Percentiles rank a stretch among this genome's conserved stretches.
Conservation (phyloP, 2,113 vertebrate species). For the Eurystomus gularis region DNA sequence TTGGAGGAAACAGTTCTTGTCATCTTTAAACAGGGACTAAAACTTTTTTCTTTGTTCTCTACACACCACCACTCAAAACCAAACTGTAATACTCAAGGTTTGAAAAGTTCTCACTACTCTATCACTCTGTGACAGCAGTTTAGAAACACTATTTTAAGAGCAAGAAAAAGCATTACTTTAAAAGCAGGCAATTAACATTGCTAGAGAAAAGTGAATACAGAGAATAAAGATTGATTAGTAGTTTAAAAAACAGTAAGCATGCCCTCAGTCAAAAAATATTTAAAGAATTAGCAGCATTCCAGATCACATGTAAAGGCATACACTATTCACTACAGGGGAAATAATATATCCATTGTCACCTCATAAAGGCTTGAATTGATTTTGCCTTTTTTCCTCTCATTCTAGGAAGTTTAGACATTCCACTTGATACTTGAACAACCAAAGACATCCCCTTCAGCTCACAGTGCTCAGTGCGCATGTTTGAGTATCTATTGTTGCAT, state of each 20-base stretch:
- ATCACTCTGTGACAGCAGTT: not conserved
- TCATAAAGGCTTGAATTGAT: not conserved
- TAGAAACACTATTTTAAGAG: not conserved
- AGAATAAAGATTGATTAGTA: not conserved
- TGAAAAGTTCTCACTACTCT: not conserved
- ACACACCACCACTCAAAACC: not conserved
- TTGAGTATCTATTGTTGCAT: not conserved
- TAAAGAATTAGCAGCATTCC: not conserved
- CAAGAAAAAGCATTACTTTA: not conserved
- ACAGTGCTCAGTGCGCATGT: not conserved
- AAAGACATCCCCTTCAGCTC: not conserved
- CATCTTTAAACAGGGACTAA: not conserved
- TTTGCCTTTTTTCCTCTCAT: not conserved
- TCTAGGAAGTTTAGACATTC: not conserved
- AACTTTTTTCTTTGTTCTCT: not conserved
- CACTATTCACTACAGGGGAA: not conserved
- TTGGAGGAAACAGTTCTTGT: not conserved
- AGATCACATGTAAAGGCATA: not conserved
- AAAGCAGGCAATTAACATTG: not conserved
- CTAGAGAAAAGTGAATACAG: not conserved
- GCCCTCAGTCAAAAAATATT: not conserved
- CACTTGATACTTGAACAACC: not conserved
- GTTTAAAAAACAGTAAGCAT: not conserved
- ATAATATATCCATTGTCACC: slow-evolving; percentile 2
- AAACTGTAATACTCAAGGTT: not conserved